These are phyloP conservation scores for Empidonax alnorum DNA, from an alignment of 2,113 vertebrate species.

Conservation along the genomic window DNA sequence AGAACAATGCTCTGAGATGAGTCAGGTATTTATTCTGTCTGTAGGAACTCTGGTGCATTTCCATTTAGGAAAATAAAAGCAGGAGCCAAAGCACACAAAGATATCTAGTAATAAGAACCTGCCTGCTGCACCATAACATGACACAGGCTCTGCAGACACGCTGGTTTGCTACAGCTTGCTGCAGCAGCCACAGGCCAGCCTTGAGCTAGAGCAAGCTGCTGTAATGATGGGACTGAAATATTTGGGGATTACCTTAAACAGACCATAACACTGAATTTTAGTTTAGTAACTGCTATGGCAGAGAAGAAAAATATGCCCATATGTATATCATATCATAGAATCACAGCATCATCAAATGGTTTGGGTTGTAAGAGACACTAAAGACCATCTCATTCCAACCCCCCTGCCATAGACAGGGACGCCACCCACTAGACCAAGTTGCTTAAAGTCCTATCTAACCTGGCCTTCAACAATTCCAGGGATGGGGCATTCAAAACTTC, in stretches of 20 bases:
- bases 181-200: background rate
- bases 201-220: background rate
- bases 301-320: background rate
- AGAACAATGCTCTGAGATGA: constrained; percentile 49
- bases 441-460: background rate
- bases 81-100: background rate
- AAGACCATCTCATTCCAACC: background rate
- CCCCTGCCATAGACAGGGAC: background rate
- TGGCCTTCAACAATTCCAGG: background rate
- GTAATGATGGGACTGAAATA: background rate
- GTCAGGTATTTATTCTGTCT: constrained; percentile 54
- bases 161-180: background rate
- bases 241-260: background rate
- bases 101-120: background rate
- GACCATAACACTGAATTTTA: background rate
- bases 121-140: background rate
- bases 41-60: background rate
- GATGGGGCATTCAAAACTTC: background rate
- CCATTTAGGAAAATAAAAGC: background rate
- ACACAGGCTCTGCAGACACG: background rate
- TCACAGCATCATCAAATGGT: background rate
- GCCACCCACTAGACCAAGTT: background rate
- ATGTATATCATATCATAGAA: background rate
- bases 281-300: background rate
- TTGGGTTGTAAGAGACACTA: background rate